These are phyloP conservation scores for Parazoanthus darwini DNA, from an alignment of 92 coral and sea anemone genomes.

Conservation along the genomic window DNA sequence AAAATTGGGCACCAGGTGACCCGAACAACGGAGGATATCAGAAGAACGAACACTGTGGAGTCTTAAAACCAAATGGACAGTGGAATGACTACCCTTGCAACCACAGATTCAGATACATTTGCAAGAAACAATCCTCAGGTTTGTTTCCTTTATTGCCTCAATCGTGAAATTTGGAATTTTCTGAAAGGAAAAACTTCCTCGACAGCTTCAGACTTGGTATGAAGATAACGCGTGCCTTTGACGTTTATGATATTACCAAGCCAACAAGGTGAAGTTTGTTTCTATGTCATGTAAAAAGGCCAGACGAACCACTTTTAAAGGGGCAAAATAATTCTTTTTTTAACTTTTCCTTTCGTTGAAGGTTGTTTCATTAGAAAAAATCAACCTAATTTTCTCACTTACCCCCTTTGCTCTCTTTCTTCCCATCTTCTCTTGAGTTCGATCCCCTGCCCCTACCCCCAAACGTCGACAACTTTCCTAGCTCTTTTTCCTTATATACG, in stretches of 20 bases:
- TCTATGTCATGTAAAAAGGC: not conserved
- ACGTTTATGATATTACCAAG: not conserved
- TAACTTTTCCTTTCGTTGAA: not conserved
- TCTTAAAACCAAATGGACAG: conserved; percentile 82
- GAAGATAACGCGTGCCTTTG: too few species aligned
- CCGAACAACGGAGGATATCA: conserved; percentile 90
- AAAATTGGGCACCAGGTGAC: conserved; percentile 94
- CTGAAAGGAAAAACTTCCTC: too few species aligned
- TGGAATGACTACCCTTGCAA: conserved; percentile 98
- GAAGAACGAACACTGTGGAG: conserved; percentile 84
- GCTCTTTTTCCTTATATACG: too few species aligned
- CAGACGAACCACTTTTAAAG: not conserved
- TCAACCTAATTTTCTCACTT: too few species aligned
- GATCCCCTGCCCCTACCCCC: too few species aligned
- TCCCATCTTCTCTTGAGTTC: too few species aligned
- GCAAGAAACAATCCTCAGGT: conserved; percentile 60
- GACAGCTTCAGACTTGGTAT: too few species aligned
- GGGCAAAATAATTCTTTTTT: not conserved
- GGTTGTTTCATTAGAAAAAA: not conserved
- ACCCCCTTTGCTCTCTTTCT: too few species aligned
- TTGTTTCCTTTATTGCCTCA: not conserved
- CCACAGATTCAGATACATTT: conserved; percentile 78
- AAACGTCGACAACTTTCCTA: too few species aligned
- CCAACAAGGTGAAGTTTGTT: not conserved
- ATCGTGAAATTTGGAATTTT: too few species aligned